Percentiles rank a stretch among this genome's conserved stretches.
Evolutionary conservation across 2,888 invertebrate species (phyloP).

Genomic region (Galeopsomyia nigrocyanea): DNA sequence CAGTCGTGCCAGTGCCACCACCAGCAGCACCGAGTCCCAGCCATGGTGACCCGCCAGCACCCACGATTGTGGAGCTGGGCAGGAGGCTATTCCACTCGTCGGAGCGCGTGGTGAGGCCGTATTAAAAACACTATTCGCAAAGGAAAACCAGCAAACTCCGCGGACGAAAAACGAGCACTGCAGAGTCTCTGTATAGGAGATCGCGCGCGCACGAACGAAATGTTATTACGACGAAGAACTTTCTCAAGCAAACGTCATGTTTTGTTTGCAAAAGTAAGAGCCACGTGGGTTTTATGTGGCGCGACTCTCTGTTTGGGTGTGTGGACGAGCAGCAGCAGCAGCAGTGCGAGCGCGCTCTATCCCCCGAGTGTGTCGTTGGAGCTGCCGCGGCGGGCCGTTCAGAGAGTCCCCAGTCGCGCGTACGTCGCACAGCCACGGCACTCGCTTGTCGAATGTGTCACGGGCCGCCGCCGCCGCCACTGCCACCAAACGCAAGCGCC

Average conservation of each 20-base stretch:
- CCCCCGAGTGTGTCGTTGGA: not conserved
- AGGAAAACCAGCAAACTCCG: too few relatives aligned
- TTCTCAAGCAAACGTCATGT: too few relatives aligned
- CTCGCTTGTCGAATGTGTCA: conserved; percentile 69
- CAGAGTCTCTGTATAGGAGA: too few relatives aligned
- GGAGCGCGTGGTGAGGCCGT: conserved; percentile 68
- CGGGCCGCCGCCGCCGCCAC: conserved; percentile 62
- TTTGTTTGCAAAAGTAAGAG: too few relatives aligned
- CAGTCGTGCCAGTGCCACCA: conserved; percentile 63
- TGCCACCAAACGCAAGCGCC: conserved; percentile 61
- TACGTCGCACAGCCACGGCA: conserved; percentile 68
- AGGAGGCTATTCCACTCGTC: conserved; percentile 69
- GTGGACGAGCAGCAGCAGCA: not conserved
- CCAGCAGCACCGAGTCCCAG: conserved; percentile 66
- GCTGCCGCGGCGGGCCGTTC: conserved; percentile 2
- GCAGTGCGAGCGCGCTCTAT: not conserved
- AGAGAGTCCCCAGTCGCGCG: conserved; percentile 67
- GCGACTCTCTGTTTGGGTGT: not conserved
- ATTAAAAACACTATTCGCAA: conserved; percentile 23
- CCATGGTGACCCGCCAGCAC: conserved; percentile 69
- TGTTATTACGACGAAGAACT: too few relatives aligned
- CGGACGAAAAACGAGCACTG: too few relatives aligned
- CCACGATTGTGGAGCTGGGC: conserved; percentile 69
- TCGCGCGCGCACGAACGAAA: too few relatives aligned
- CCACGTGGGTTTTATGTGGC: too few relatives aligned